phyloP scores from a whole-genome alignment of 2,113 vertebrate genomes.

The Podarcis muralis region DNA sequence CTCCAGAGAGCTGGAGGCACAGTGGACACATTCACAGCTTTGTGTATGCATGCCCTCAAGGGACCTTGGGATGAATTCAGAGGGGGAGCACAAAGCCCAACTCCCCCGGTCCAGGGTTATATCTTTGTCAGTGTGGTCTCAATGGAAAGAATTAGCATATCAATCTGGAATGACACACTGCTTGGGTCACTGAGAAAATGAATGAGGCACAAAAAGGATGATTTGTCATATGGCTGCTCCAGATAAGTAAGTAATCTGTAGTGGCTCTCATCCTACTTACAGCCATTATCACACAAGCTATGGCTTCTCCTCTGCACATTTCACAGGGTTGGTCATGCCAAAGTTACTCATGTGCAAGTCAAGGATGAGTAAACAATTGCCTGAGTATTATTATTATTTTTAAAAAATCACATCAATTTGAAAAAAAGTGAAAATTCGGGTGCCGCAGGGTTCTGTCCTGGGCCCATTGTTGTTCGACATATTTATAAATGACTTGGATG shows the following conservation, averaged over 20 bases:
- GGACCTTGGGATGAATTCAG: constrained; percentile 35
- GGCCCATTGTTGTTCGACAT: too few species aligned
- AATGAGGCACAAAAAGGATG: constrained; percentile 11
- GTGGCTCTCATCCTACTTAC: constrained; percentile 8
- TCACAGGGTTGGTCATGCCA: constrained; percentile 9
- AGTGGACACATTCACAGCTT: constrained; percentile 42
- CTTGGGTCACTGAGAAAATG: constrained; percentile 14
- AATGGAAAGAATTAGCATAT: background rate
- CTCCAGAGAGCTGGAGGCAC: constrained; percentile 30
- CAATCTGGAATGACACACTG: constrained; percentile 6
- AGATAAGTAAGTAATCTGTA: background rate
- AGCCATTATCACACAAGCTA: background rate
- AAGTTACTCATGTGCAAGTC: background rate
- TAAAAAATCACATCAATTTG: too few species aligned
- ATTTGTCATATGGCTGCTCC: constrained; percentile 41
- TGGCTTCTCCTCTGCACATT: background rate
- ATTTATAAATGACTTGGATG: too few species aligned
- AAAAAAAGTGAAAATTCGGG: too few species aligned
- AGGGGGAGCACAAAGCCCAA: background rate
- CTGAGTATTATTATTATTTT: background rate
- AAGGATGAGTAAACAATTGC: constrained; percentile 21
- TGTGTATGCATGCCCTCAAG: constrained; percentile 31
- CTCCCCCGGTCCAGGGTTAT: background rate
- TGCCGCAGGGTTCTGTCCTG: too few species aligned
- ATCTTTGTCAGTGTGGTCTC: constrained; percentile 15